Base-by-base conservation (phyloP, 1,140 invertebrate genomes). In the Helicoverpa armigera region DNA sequence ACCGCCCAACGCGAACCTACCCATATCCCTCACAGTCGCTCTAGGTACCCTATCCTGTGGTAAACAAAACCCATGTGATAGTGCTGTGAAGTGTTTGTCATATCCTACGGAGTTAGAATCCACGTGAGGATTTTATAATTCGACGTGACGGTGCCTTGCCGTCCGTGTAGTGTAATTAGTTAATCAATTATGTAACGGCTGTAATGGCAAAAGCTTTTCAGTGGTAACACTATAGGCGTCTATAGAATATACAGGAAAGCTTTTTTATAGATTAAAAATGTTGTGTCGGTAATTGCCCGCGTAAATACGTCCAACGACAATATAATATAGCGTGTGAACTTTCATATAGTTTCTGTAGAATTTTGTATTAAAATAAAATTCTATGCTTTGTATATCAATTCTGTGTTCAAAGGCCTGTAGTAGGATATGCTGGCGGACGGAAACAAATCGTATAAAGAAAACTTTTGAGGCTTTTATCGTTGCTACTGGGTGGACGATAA, bases 11-110 rank as follows among this genome's bases (percentile, higher is more conserved):
- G 50, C 65, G 54, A 63, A 74, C 56, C 56, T 82, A 70, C 56
- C 54, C 74, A 67, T 67, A 67, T 77, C 58, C 67, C 75, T 3
- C 43, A 54, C 56, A 79, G 35, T 43, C 35, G 35, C 56, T 73
- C 14, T 53, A 74, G 29, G 29, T 73, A 74, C 65, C 70, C 53
- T 56, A 72, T 76, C 60, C 80, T 67, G 77, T 70, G 79, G 83
- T 86, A 90, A 91, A 90, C 86, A 88, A 87, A 82, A 78, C 58
- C 73, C 79, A 86, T 89, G 86, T 90, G 87, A 82, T 86, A 83
- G 89, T 92, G 90, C 84, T 88, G 88, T 91, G 90, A 85, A 90
- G 90, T 90, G 89, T 84, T 58, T 43, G 65, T 65, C 85, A 43
- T 84, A 79, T 53, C 74, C 31, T 56, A 53, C 16, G 65, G 83